Conservation (phyloP, 2,888 invertebrate species). For the Caenorhabditis uteleia region DNA sequence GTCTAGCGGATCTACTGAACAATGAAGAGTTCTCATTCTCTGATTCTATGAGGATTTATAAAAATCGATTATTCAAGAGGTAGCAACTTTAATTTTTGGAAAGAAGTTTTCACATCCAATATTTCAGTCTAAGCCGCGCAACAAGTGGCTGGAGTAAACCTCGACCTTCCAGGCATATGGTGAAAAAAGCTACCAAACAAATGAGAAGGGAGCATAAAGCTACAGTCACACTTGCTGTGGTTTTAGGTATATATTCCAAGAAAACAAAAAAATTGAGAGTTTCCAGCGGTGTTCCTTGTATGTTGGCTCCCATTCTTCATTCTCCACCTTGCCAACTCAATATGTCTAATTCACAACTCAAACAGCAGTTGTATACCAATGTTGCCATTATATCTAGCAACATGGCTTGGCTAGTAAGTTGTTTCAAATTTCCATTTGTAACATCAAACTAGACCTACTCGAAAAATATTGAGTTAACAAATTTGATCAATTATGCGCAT, state of each 20-base stretch:
- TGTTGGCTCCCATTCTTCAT: conserved; percentile 99
- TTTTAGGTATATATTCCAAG: conserved; percentile 85
- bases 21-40: conserved; percentile 42
- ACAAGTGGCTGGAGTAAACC: conserved; percentile 54
- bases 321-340: conserved; percentile 93
- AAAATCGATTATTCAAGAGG: conserved; percentile 57
- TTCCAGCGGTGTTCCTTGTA: conserved; percentile 88
- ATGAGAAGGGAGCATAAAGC: conserved; percentile 87
- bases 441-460: too few species aligned
- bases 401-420: conserved; percentile 88
- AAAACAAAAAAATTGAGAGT: too few species aligned
- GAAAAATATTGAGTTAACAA: neutral
- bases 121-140: conserved; percentile 41
- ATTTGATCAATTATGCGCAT: neutral
- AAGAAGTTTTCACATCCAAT: neutral
- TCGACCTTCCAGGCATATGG: conserved; percentile 58
- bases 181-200: conserved; percentile 68
- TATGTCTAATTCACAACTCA: conserved; percentile 77
- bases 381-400: conserved; percentile 83
- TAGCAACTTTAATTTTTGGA: conserved; percentile 4
- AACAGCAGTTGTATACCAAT: conserved; percentile 57
- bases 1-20: conserved; percentile 20
- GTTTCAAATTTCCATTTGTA: neutral
- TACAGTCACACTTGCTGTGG: conserved; percentile 96
- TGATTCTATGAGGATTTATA: conserved; percentile 48